Conservation (phyloP, 2,888 invertebrate species). For the Glyphotaelius pellucidus region DNA sequence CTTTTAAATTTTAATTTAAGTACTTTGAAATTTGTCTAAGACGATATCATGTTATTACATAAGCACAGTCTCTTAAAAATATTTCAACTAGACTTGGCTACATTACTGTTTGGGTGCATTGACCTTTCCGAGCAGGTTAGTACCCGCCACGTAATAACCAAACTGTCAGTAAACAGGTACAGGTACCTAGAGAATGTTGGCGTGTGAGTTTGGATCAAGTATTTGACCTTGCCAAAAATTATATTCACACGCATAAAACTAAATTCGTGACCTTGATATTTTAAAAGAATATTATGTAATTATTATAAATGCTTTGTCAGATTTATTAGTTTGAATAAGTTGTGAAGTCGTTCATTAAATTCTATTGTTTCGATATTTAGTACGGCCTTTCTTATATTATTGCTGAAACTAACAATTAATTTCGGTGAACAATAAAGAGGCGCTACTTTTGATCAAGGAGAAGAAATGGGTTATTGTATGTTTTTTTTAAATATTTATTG, state of each 20-base stretch:
- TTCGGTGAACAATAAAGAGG: not conserved
- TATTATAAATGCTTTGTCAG: not conserved
- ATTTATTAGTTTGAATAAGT: not conserved
- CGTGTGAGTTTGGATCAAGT: conserved; percentile 13
- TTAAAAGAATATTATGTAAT: not conserved
- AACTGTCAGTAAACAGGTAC: not conserved
- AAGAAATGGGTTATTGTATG: no score
- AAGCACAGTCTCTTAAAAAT: conserved; percentile 3
- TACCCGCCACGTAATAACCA: not conserved
- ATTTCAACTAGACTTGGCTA: conserved; percentile 11
- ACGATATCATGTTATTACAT: not conserved
- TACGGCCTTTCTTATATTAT: not conserved
- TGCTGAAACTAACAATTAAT: not conserved
- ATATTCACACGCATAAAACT: conserved; percentile 25
- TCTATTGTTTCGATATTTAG: not conserved
- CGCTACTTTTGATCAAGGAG: not conserved
- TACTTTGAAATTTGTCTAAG: not conserved
- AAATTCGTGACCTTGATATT: conserved; percentile 8
- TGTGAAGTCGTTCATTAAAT: not conserved
- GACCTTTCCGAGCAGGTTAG: conserved; percentile 7
- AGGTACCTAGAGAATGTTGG: not conserved
- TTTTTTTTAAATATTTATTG: no score
- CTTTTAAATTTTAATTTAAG: no score
- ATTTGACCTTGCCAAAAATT: conserved; percentile 33
- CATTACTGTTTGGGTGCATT: not conserved